Conservation (phyloP, 2,888 invertebrate genomes). For the Eurois occulta region DNA sequence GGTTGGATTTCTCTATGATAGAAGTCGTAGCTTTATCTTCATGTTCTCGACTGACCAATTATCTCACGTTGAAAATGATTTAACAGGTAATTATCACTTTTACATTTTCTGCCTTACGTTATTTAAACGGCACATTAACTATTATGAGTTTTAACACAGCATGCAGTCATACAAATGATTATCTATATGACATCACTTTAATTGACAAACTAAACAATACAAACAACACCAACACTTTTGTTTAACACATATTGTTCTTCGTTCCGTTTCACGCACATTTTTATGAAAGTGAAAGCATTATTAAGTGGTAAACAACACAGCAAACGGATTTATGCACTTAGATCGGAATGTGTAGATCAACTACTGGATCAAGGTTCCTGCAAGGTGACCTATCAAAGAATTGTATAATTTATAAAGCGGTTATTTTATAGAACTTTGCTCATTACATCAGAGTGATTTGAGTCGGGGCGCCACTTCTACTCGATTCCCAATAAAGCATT, state of each 20-base stretch:
- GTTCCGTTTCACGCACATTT: conserved; percentile 64
- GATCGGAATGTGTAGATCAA: conserved; percentile 64
- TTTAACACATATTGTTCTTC: conserved; percentile 56
- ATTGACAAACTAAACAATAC: conserved; percentile 25
- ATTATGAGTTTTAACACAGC: neutral
- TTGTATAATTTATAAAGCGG: conserved; percentile 41
- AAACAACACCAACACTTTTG: conserved; percentile 42
- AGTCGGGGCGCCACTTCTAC: neutral
- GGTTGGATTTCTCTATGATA: neutral
- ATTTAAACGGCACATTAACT: neutral
- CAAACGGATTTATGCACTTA: conserved; percentile 58
- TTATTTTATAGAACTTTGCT: neutral
- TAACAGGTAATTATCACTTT: neutral
- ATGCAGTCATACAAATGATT: conserved; percentile 19
- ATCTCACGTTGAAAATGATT: no score
- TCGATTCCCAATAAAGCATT: neutral
- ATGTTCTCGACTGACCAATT: neutral
- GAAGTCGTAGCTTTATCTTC: neutral
- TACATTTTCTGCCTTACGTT: no score
- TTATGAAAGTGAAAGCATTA: conserved; percentile 69
- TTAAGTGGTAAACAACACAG: conserved; percentile 49
- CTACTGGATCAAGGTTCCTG: conserved; percentile 63
- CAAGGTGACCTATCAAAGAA: conserved; percentile 55
- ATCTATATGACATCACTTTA: conserved; percentile 26
- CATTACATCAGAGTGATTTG: neutral